phyloP scores from a whole-genome alignment of 1,140 invertebrate genomes.

The Drosophila seguyi region DNA sequence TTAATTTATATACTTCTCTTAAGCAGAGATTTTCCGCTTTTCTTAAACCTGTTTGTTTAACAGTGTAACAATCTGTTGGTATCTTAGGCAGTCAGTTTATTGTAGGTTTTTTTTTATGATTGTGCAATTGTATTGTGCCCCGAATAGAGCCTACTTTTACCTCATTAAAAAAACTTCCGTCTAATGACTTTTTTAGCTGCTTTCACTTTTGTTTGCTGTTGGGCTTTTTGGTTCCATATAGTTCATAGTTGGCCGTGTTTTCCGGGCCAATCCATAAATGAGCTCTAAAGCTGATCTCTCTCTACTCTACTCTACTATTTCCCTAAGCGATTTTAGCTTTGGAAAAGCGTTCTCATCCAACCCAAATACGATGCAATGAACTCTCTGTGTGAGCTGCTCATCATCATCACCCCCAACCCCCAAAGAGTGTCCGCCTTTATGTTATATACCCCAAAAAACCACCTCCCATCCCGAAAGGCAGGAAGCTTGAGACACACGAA shows the following conservation, averaged over 20 bases:
- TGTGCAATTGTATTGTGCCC: conserved; percentile 44
- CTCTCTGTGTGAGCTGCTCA: conserved; percentile 39
- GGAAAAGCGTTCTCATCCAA: conserved; percentile 35
- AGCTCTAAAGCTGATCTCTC: conserved; percentile 46
- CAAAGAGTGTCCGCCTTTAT: conserved; percentile 15
- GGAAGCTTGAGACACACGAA: conserved; percentile 46
- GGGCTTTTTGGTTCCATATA: neutral
- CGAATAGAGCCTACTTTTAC: conserved; percentile 56
- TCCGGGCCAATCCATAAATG: conserved; percentile 49
- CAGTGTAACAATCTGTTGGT: conserved; percentile 27
- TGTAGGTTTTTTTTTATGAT: conserved; percentile 26
- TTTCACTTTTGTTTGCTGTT: conserved; percentile 64
- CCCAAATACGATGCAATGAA: conserved; percentile 74
- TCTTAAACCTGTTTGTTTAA: neutral
- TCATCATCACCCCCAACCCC: conserved; percentile 18
- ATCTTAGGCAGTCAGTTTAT: conserved; percentile 17
- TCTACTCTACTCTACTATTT: neutral
- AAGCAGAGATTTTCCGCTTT: too few species aligned
- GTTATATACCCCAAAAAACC: conserved; percentile 14
- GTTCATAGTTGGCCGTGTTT: conserved; percentile 15
- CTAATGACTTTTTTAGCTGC: conserved; percentile 72
- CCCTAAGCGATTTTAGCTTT: conserved; percentile 7
- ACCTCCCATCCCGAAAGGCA: conserved; percentile 21
- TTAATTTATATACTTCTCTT: neutral
- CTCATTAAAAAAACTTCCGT: conserved; percentile 51